These are phyloP conservation scores for Gasteruption jaculator DNA, from an alignment of 2,888 invertebrate genomes.

Conservation along the genomic window DNA sequence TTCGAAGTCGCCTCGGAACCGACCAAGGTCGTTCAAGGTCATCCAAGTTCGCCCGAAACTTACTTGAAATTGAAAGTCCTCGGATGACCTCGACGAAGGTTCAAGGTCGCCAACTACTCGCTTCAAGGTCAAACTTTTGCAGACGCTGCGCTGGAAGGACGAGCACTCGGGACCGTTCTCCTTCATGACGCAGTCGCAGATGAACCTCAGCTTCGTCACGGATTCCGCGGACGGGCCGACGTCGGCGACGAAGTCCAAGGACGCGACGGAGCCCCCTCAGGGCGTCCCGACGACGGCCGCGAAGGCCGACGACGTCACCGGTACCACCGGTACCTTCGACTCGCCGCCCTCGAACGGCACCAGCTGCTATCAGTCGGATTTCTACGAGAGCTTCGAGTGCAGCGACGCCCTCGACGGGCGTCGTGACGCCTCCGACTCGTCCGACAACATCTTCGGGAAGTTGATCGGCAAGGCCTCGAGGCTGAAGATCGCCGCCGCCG, in stretches of 20 bases:
- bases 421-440: conserved; percentile 34
- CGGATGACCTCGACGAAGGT: too few species aligned
- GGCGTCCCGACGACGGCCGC: conserved; percentile 38
- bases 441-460: conserved; percentile 41
- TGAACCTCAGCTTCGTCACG: conserved; percentile 59
- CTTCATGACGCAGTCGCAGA: conserved; percentile 78
- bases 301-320: conserved; percentile 35
- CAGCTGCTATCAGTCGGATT: conserved; percentile 42
- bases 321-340: conserved; percentile 34
- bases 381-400: conserved; percentile 38
- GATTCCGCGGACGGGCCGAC: conserved; percentile 34
- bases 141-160: conserved; percentile 63
- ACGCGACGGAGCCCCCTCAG: conserved; percentile 37
- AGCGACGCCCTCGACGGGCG: conserved; percentile 29
- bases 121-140: conserved; percentile 30
- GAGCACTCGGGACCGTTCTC: conserved; percentile 86
- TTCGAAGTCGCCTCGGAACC: too few species aligned
- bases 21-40: too few species aligned
- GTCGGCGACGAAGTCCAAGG: conserved; percentile 27
- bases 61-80: too few species aligned
- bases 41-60: too few species aligned
- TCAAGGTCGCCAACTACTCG: too few species aligned
- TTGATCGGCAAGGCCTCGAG: conserved; percentile 42
- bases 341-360: conserved; percentile 37
- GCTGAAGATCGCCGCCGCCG: conserved; percentile 37